Evolutionary conservation across 2,888 invertebrate genomes (phyloP).

Genomic region (Eristalinus aeneus): DNA sequence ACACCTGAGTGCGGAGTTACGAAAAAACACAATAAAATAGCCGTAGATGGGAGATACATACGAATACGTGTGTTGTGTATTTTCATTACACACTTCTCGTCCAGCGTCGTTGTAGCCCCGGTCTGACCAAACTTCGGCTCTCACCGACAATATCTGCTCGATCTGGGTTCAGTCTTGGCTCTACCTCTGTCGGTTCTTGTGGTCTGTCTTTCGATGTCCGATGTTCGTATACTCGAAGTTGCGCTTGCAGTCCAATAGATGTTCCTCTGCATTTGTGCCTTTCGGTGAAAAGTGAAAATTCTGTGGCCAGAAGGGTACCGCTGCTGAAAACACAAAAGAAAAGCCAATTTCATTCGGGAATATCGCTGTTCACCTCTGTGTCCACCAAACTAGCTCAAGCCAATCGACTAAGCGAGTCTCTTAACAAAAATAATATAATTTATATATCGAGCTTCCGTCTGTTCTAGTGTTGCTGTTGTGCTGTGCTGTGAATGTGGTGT

Average conservation of each 20-base stretch:
- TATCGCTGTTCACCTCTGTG: conserved; percentile 24
- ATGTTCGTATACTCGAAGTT: background rate
- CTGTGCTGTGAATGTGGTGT: conserved; percentile 42
- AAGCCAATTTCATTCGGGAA: background rate
- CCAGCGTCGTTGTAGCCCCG: background rate
- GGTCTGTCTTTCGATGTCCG: background rate
- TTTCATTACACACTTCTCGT: conserved; percentile 36
- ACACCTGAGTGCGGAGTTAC: conserved; percentile 63
- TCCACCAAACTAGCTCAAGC: background rate
- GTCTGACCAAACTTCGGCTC: background rate
- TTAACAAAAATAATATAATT: conserved; percentile 33
- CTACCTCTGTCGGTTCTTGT: conserved; percentile 56
- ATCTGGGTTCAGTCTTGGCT: conserved; percentile 51
- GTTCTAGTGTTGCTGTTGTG: conserved; percentile 36
- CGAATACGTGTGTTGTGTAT: background rate
- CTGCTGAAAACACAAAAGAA: background rate
- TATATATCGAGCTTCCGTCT: conserved; percentile 23
- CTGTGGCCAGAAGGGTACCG: conserved; percentile 2
- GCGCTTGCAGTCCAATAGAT: conserved; percentile 17
- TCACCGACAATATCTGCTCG: conserved; percentile 12
- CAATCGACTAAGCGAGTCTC: conserved; percentile 3
- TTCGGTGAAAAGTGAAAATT: conserved; percentile 55
- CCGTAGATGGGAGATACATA: conserved; percentile 2
- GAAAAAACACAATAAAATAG: conserved; percentile 33
- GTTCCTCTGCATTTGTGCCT: background rate